Evolutionary conservation across 2,113 vertebrate species (phyloP).

Genomic region (Phyllopteryx taeniolatus): DNA sequence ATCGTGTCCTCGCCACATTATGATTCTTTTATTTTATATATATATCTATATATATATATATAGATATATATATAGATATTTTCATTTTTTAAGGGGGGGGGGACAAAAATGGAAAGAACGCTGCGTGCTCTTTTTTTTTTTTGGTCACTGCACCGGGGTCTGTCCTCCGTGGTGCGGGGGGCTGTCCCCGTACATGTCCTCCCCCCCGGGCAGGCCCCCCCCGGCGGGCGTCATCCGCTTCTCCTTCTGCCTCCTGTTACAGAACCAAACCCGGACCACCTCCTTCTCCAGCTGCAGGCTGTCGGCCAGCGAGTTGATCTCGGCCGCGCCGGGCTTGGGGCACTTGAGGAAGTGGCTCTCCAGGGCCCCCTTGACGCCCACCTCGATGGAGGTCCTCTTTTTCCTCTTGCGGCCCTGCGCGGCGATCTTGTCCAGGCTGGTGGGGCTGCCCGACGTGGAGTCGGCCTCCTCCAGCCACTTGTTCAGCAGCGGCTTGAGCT

Average conservation of each 20-base stretch:
- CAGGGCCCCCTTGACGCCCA: conserved; percentile 97
- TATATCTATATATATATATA: no score
- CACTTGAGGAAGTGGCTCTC: conserved; percentile 99
- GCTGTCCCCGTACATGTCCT: conserved; percentile 98
- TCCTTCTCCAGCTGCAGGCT: conserved; percentile 99
- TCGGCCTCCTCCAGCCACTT: conserved; percentile 99
- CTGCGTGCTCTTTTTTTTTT: not conserved
- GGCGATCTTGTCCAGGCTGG: conserved; percentile 98
- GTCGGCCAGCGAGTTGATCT: conserved; percentile 96
- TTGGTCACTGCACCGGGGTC: conserved; percentile 92
- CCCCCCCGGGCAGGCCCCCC: conserved; percentile 88
- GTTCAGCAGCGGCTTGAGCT: conserved; percentile 98
- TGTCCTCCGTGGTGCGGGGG: conserved; percentile 96
- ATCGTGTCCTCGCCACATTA: not conserved
- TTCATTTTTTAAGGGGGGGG: no score
- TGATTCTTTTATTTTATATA: not conserved
- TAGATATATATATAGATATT: no score
- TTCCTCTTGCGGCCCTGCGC: conserved; percentile 97
- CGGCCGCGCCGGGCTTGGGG: conserved; percentile 94
- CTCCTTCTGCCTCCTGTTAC: conserved; percentile 99
- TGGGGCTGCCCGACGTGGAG: conserved; percentile 96
- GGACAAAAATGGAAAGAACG: not conserved
- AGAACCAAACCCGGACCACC: conserved; percentile 99
- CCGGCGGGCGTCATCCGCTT: conserved; percentile 97
- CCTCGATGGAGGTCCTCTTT: conserved; percentile 98